phyloP scores from a whole-genome alignment of 2,888 invertebrate genomes.

The Lamproptera curius region DNA sequence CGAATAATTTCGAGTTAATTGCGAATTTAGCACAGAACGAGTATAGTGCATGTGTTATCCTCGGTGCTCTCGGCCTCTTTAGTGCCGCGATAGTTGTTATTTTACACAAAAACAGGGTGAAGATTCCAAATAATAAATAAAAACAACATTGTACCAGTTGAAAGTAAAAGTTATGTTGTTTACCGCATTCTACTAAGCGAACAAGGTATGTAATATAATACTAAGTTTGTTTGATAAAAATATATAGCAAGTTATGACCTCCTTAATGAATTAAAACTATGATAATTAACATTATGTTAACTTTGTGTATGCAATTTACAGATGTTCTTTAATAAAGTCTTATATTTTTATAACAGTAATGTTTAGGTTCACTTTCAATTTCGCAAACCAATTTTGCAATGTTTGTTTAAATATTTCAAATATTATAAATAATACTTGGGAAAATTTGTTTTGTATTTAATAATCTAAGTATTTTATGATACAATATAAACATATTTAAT shows the following conservation, averaged over 20 bases:
- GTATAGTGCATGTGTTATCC: slow-evolving; percentile 41
- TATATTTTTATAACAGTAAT: too few relatives aligned
- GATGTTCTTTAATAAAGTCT: too few relatives aligned
- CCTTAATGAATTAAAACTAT: too few relatives aligned
- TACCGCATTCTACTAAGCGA: slow-evolving; percentile 36
- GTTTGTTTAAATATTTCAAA: too few relatives aligned
- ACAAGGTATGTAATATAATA: slow-evolving; percentile 40
- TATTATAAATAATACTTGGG: too few relatives aligned
- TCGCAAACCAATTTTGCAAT: too few relatives aligned
- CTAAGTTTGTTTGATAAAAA: slow-evolving; percentile 1
- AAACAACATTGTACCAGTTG: slow-evolving; percentile 19
- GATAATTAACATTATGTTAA: too few relatives aligned
- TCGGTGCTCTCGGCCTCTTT: slow-evolving; percentile 42
- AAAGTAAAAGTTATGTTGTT: slow-evolving; percentile 45
- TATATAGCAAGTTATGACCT: not conserved
- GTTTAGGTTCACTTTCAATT: too few relatives aligned
- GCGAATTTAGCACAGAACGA: slow-evolving; percentile 48
- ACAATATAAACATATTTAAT: too few relatives aligned
- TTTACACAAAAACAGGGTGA: slow-evolving; percentile 31
- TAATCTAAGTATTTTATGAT: too few relatives aligned
- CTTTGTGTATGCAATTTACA: too few relatives aligned
- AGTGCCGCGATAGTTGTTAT: slow-evolving; percentile 36
- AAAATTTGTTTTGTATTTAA: too few relatives aligned
- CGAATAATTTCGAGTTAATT: slow-evolving; percentile 52
- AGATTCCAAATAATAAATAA: slow-evolving; percentile 13